These are phyloP conservation scores for Penaeus indicus DNA, from an alignment of 1,140 invertebrate genomes.

Conservation along the genomic window DNA sequence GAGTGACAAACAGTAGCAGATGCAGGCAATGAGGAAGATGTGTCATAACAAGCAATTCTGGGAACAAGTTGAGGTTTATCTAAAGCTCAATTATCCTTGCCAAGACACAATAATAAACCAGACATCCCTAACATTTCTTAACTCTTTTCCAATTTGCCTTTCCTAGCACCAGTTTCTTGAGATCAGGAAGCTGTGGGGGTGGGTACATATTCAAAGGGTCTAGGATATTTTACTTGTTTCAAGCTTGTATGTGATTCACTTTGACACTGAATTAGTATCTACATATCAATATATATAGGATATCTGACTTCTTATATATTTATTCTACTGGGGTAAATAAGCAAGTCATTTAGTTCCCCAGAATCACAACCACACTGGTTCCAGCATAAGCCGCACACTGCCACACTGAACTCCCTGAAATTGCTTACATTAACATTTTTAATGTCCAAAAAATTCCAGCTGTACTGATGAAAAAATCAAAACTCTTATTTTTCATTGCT, in stretches of 20 bases:
- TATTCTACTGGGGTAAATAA: no score
- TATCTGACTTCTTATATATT: no score
- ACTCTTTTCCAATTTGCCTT: conserved; percentile 54
- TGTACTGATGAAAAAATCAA: conserved; percentile 25
- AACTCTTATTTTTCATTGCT: conserved; percentile 5
- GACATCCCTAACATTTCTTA: conserved; percentile 38
- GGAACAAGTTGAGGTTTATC: conserved; percentile 36
- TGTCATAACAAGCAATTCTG: conserved; percentile 39
- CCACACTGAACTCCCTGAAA: no score
- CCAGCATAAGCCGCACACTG: no score
- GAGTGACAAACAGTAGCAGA: conserved; percentile 21
- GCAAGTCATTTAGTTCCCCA: no score
- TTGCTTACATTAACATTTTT: no score
- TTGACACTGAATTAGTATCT: no score
- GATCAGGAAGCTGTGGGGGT: conserved; percentile 6
- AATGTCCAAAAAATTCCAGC: conserved; percentile 17
- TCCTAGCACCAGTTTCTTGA: conserved; percentile 39
- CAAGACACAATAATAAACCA: conserved; percentile 33
- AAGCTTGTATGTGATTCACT: no score
- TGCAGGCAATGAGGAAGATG: conserved; percentile 25
- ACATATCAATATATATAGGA: no score
- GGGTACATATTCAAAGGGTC: not conserved
- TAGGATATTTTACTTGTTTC: no score
- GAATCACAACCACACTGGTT: no score
- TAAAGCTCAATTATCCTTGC: conserved; percentile 38